phyloP scores from a whole-genome alignment of 2,888 invertebrate species.

The Heliconius hortense region DNA sequence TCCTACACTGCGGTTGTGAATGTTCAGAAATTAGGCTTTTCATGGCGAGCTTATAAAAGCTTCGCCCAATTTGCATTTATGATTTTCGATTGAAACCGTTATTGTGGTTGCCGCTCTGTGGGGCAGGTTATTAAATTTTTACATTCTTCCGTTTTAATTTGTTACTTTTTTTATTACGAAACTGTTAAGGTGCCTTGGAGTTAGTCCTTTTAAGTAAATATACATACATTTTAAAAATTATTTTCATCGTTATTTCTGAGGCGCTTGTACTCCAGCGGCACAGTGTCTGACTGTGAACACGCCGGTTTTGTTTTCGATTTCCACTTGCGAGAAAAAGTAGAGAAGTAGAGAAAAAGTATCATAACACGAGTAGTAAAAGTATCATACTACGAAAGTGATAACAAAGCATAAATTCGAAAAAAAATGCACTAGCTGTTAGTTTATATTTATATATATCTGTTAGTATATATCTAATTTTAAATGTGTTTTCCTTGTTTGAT shows the following conservation, averaged over 20 bases:
- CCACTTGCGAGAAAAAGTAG: not conserved
- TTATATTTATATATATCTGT: no score
- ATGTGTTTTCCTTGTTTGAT: no score
- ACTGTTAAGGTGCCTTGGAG: not conserved
- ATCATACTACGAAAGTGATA: no score
- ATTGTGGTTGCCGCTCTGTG: conserved; percentile 21
- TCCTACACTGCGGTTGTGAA: conserved; percentile 52
- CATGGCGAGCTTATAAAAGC: conserved; percentile 41
- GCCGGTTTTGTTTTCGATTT: not conserved
- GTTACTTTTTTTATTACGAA: not conserved
- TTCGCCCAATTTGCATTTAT: conserved; percentile 39
- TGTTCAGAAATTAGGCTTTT: conserved; percentile 57
- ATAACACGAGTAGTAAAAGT: no score
- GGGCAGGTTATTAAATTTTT: conserved; percentile 22
- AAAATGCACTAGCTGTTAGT: no score
- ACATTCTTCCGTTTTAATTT: conserved; percentile 8
- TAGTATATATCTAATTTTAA: not conserved
- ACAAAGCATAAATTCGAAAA: no score
- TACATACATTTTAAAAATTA: not conserved
- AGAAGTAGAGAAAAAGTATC: no score
- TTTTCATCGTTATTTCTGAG: not conserved
- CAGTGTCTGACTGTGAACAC: not conserved
- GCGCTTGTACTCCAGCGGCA: not conserved
- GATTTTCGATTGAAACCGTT: conserved; percentile 37
- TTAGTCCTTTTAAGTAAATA: not conserved